Conservation (phyloP, 1,140 invertebrate genomes). For the Polypedilum vanderplanki region DNA sequence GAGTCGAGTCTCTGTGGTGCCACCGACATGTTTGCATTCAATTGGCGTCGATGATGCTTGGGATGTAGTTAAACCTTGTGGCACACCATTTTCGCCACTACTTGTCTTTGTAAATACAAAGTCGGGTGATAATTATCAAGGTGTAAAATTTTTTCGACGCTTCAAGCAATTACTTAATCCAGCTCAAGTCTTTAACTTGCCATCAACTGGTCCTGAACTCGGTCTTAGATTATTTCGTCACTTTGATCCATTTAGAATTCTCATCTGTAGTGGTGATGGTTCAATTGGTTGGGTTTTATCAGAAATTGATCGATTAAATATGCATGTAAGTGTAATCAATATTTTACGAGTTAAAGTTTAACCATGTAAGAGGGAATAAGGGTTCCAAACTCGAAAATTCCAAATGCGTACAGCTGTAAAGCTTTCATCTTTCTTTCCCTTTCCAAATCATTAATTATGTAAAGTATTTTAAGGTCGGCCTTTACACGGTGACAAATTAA, state of each 20-base stretch:
- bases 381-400: no score
- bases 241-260: conserved; percentile 84
- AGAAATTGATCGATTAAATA: conserved; percentile 83
- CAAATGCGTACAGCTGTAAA: no score
- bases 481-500: no score
- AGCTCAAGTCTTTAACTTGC: conserved; percentile 95
- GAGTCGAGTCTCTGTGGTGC: conserved; percentile 83
- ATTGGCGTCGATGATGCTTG: conserved; percentile 85
- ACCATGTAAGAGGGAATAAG: no score
- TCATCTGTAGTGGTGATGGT: conserved; percentile 89
- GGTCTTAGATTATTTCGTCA: conserved; percentile 81
- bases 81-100: conserved; percentile 59
- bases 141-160: conserved; percentile 89
- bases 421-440: no score
- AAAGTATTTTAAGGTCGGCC: no score
- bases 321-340: conserved; percentile 67
- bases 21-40: conserved; percentile 84
- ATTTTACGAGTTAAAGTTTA: no score
- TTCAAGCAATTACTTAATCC: conserved; percentile 96
- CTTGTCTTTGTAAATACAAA: conserved; percentile 96
- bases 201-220: conserved; percentile 74
- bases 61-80: conserved; percentile 73
- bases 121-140: conserved; percentile 89
- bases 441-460: no score
- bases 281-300: conserved; percentile 91